These are phyloP conservation scores for Zosterops borbonicus DNA, from an alignment of 2,113 vertebrate species.

Conservation along the genomic window DNA sequence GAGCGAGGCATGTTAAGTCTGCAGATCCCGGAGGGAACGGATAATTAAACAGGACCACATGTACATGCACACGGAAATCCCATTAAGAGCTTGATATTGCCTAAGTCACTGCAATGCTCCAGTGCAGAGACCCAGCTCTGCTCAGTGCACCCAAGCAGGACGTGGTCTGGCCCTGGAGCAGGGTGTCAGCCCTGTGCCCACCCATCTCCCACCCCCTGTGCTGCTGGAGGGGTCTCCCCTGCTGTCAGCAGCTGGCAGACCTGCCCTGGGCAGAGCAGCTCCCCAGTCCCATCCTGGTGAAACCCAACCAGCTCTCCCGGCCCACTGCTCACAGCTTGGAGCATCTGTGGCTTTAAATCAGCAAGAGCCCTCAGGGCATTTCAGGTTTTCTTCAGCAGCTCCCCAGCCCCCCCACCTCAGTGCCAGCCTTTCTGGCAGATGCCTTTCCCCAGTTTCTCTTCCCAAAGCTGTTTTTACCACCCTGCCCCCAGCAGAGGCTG, in stretches of 20 bases:
- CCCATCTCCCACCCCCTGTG: not conserved
- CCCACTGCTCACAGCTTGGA: fast-evolving
- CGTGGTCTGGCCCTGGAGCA: not conserved
- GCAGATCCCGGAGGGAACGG: not conserved
- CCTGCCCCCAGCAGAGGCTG: not conserved
- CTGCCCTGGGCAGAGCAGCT: not conserved
- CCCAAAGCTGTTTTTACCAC: not conserved
- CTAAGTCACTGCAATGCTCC: not conserved
- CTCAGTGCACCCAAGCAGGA: not conserved
- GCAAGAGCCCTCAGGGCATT: not conserved
- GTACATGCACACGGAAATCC: not conserved
- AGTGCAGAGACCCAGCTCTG: not conserved
- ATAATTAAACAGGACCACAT: not conserved
- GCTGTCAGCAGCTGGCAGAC: not conserved
- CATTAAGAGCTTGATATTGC: not conserved
- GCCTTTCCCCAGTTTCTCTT: not conserved
- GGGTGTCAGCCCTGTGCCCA: not conserved
- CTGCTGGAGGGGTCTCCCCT: not conserved
- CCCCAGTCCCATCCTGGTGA: not conserved
- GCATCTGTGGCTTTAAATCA: not conserved
- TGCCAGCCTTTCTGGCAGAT: not conserved
- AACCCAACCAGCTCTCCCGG: fast-evolving
- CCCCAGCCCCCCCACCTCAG: not conserved
- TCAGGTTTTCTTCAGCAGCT: not conserved
- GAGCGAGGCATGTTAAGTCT: not conserved